Base-by-base conservation (phyloP, 1,140 invertebrate species). In the Drosophila rhopaloa region DNA sequence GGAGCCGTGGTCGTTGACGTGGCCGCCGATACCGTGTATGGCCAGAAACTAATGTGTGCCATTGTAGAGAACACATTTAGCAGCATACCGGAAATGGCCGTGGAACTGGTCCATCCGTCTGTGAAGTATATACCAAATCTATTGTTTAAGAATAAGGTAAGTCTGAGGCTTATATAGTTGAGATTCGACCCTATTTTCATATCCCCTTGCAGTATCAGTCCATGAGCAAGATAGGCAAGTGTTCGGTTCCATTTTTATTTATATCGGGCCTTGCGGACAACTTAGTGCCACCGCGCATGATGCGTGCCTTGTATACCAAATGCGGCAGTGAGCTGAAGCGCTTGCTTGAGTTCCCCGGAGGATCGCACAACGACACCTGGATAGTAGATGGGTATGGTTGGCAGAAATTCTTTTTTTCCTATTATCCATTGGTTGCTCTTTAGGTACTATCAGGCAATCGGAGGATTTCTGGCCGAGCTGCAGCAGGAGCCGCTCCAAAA, bases 21-120 rank as follows among this genome's bases (percentile, higher is more conserved):
- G 71, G 96, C 96, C 13, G 95, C 95, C 48, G 95, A 95, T 68
- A 93, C 95, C 48, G 95, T 96, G 68, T 96, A 96, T 91, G 93
- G 93, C 43, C 94, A 94, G 90, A 96, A 95, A 93, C 95, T 98
- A 63, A 96, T 96, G 94, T 97, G 96, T 80, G 92, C 98, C 71
- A 95, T 99, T 76, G 94, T 99, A 32, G 98, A 99, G 93, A 99
- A 99, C 91, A 98, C 98, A 43, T 99, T 99, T 90, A 98, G 97
- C 8, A 97, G 96, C 90, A 97, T 99, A 92, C 97, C 97, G 29
- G 97, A 98, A 75, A 98, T 98, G 95, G 97, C 97, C n/a, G 94
- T 94, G 79, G 94, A 96, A 51, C 93, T 97, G 65, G 93, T 97
- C 38, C 95, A 95, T 83, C 95, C 94, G 91, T 93, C 95, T 82